Evolutionary conservation across 2,797 vertebrate genomes (phyloP), one percentile per base, ranked within the genome.

Genomic region (Silurus aristotelis): DNA sequence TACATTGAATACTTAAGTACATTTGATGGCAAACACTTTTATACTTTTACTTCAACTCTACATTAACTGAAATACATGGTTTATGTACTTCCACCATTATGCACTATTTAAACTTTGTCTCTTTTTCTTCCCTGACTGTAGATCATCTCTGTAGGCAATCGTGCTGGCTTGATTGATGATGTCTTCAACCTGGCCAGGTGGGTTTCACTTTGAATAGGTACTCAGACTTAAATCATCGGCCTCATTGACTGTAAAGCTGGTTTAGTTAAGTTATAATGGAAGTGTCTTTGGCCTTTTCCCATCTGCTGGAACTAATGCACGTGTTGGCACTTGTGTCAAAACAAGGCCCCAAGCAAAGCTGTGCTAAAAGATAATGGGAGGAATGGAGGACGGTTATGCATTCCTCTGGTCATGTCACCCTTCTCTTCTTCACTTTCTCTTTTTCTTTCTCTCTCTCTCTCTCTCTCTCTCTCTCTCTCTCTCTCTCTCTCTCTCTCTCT

Each of bases 161-260:
- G 98, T 86, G 98, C 98, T 0, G 97, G 96, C 66, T 96, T 99
- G 87, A 99, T 99, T 5, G 98, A 99, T 61, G 98, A 99, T 85
- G 96, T 97, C 87, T 99, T 99, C 94, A 99, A 97, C 93, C 92
- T 99, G 86, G 98, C 98, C 93, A 98, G 97, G 98, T 99, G 90
- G 94, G 95, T 94, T 68, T 83, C 48, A 8, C 17, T 2, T 71
- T 72, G 31, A 66, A 66, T 80, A 68, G 61, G 64, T 80, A 67
- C 46, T 80, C 17, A 67, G 63, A 55, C 4, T 55, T 48, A 6
- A 67, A 80, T n/a, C 63, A 67, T 25, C n/a, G 52, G 43, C 22
- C 43, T 64, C 31, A 78, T 20, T 48, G 27, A 78, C 8, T 9
- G 55, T 22, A 56, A 38, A 43, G 19, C 6, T 58, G 22, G 22